Evolutionary conservation across 1,140 invertebrate genomes (phyloP).

Genomic region (Diprion similis): DNA sequence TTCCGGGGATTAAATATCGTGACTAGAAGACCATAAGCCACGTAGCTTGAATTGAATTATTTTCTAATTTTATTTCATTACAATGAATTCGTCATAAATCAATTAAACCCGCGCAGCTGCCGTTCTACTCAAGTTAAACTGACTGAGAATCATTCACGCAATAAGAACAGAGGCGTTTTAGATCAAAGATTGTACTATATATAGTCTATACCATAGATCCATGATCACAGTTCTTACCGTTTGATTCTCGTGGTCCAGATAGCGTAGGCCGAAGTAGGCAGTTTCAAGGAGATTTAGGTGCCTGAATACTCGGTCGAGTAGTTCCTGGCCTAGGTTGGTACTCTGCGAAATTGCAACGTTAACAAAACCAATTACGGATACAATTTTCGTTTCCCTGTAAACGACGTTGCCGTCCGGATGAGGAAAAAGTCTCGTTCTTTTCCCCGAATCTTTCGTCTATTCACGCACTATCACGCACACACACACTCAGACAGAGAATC

Average conservation of each 20-base stretch:
- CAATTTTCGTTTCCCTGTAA: not conserved
- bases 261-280: slow-evolving; percentile 91
- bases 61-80: no score
- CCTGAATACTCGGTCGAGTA: slow-evolving; percentile 87
- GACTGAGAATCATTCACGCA: not conserved
- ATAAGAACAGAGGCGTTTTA: no score
- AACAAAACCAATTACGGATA: slow-evolving; percentile 30
- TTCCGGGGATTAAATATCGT: no score
- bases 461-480: no score
- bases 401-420: not conserved
- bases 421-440: no score
- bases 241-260: slow-evolving; percentile 86
- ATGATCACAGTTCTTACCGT: slow-evolving; percentile 70
- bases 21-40: no score
- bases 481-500: no score
- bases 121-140: no score
- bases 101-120: no score
- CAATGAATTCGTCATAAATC: no score
- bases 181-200: not conserved
- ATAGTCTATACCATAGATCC: not conserved
- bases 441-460: no score
- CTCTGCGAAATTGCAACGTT: slow-evolving; percentile 72
- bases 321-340: slow-evolving; percentile 81
- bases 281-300: slow-evolving; percentile 92
- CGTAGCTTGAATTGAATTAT: no score